Percentiles rank a stretch among this genome's conserved stretches.
Conservation (phyloP, 2,888 invertebrate species). For the Callosobruchus maculatus region DNA sequence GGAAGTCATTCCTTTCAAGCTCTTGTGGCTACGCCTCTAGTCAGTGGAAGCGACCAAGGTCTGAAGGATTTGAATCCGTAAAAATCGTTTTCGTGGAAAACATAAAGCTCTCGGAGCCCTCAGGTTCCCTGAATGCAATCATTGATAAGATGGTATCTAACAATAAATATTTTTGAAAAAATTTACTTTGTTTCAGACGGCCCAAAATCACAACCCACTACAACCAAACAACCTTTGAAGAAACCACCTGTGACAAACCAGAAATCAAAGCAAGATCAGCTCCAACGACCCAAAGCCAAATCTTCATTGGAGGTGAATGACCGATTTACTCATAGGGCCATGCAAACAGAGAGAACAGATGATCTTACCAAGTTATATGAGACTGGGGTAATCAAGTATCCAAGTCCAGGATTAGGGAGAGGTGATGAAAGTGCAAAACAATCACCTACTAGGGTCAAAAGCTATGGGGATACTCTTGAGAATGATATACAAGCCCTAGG, state of each 20-base stretch:
- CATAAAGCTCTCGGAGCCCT: too few species aligned
- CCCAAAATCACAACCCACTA: background rate
- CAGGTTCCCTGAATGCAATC: too few species aligned
- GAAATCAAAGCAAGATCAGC: background rate
- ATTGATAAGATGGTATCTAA: too few species aligned
- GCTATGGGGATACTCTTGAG: conserved; percentile 20
- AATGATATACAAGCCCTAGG: conserved; percentile 24
- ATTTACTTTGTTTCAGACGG: background rate
- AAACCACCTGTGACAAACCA: background rate
- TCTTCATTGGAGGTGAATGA: background rate
- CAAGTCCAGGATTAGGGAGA: conserved; percentile 29
- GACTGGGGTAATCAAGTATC: conserved; percentile 42
- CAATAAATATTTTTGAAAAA: too few species aligned
- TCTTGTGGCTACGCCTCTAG: too few species aligned
- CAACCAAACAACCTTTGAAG: background rate
- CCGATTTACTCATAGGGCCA: conserved; percentile 35
- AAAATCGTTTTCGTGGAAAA: too few species aligned
- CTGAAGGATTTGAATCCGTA: too few species aligned
- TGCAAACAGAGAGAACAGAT: conserved; percentile 43
- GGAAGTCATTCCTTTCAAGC: too few species aligned
- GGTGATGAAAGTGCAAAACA: conserved; percentile 8
- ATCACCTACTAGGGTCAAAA: conserved; percentile 4
- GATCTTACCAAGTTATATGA: conserved; percentile 39
- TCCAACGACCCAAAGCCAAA: background rate
- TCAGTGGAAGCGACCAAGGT: too few species aligned